Percentiles rank a stretch among this genome's conserved stretches.
phyloP scores from a whole-genome alignment of 2,113 vertebrate genomes.

The Nansenia antarctica region DNA sequence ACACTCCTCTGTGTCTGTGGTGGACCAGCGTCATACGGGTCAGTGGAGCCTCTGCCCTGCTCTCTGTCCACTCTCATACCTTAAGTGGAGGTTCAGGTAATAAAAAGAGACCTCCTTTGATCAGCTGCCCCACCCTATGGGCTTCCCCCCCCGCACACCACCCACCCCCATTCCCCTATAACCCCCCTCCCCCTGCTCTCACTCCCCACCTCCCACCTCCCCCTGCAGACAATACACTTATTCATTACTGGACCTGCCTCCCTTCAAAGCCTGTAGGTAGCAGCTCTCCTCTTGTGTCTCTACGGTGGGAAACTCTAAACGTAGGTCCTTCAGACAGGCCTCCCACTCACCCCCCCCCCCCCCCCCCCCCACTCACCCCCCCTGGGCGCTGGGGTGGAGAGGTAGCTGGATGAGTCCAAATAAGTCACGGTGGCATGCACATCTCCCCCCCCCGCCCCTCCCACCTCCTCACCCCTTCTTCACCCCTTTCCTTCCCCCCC shows the following conservation, averaged over 20 bases:
- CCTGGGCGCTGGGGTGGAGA: conserved; percentile 33
- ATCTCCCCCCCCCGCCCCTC: conserved; percentile 37
- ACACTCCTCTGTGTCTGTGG: no score
- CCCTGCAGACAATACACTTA: conserved; percentile 66
- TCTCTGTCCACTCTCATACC: no score
- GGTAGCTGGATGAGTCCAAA: conserved; percentile 72
- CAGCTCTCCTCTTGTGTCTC: conserved; percentile 44
- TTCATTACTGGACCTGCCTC: conserved; percentile 71
- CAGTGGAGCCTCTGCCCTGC: no score
- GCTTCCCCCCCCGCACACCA: no score
- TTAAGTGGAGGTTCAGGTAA: no score
- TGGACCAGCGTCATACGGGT: no score
- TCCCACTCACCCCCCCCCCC: conserved; percentile 58
- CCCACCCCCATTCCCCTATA: no score
- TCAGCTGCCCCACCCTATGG: no score
- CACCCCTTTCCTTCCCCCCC: conserved; percentile 43
- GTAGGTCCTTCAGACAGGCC: conserved; percentile 56
- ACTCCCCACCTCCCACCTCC: conserved; percentile 27
- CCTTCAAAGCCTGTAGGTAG: conserved; percentile 70
- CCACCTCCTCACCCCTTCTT: no score
- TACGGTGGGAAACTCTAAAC: conserved; percentile 67
- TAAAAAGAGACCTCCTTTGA: no score
- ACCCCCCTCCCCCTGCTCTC: no score
- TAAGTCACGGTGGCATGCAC: conserved; percentile 69
- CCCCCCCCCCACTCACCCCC: conserved; percentile 62